Conservation (phyloP, 2,888 invertebrate species). For the Apamea crenata region DNA sequence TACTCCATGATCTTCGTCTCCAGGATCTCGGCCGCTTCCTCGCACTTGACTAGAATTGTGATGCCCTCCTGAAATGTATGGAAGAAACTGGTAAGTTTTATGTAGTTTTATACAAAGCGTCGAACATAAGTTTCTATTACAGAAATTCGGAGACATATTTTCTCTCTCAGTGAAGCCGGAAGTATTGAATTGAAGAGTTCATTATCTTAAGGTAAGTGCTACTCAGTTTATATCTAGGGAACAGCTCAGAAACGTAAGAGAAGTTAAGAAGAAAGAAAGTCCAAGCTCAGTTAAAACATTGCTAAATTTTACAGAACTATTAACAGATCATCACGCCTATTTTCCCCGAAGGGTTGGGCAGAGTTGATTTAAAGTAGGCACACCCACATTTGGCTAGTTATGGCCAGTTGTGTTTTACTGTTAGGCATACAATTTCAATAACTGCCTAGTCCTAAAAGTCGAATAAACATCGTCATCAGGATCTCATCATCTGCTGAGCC, state of each 20-base stretch:
- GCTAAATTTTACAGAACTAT: neutral
- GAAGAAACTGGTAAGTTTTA: neutral
- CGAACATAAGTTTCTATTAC: neutral
- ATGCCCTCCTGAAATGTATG: constrained; percentile 91
- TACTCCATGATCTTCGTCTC: constrained; percentile 91
- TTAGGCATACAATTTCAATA: neutral
- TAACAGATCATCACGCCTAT: neutral
- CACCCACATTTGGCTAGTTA: neutral
- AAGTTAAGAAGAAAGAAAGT: neutral
- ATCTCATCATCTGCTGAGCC: no score
- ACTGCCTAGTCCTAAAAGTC: neutral
- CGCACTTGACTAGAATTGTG: constrained; percentile 92
- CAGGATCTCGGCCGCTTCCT: constrained; percentile 92
- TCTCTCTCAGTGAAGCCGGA: neutral
- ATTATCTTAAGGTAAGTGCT: neutral
- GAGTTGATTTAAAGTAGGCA: neutral
- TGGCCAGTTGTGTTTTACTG: neutral
- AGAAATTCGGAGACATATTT: neutral
- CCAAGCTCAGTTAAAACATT: neutral
- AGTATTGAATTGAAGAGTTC: neutral
- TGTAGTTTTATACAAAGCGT: neutral
- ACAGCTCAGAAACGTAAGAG: neutral
- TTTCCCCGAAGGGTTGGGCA: neutral
- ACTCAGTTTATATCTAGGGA: neutral
- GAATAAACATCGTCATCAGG: neutral